Conservation (phyloP, 2,888 invertebrate species). For the Hoplodrina blanda region DNA sequence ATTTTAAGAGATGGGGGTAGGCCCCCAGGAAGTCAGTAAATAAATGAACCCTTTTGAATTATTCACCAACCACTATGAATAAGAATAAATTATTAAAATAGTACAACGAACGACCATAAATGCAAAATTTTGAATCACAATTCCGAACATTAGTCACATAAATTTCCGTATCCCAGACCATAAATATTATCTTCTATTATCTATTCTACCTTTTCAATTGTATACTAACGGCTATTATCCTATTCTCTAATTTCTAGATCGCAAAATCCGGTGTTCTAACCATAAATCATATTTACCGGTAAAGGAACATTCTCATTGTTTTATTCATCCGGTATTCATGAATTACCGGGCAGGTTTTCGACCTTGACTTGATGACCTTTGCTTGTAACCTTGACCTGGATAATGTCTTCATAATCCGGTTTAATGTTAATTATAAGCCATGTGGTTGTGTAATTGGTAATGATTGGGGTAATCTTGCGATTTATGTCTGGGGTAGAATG, state of each 20-base stretch:
- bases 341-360: constrained; percentile 25
- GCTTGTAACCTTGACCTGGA: constrained; percentile 40
- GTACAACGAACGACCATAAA: constrained; percentile 13
- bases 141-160: constrained; percentile 23
- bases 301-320: constrained; percentile 33
- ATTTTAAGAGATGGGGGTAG: too few relatives aligned
- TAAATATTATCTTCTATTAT: constrained; percentile 35
- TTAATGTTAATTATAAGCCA: constrained; percentile 32
- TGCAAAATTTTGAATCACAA: constrained; percentile 10
- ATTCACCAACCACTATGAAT: neutral
- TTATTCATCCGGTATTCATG: constrained; percentile 26
- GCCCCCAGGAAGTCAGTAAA: constrained; percentile 6
- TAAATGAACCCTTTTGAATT: constrained; percentile 14
- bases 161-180: constrained; percentile 13
- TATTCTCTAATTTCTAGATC: constrained; percentile 38
- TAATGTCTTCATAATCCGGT: constrained; percentile 42
- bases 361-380: constrained; percentile 38
- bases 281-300: constrained; percentile 41
- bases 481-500: constrained; percentile 15
- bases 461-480: constrained; percentile 17
- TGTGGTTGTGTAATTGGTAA: constrained; percentile 37
- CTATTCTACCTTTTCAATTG: constrained; percentile 38
- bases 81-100: constrained; percentile 15
- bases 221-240: constrained; percentile 27
- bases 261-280: constrained; percentile 20